Base-by-base conservation (phyloP, 1,140 invertebrate species). In the Vanessa atalanta region DNA sequence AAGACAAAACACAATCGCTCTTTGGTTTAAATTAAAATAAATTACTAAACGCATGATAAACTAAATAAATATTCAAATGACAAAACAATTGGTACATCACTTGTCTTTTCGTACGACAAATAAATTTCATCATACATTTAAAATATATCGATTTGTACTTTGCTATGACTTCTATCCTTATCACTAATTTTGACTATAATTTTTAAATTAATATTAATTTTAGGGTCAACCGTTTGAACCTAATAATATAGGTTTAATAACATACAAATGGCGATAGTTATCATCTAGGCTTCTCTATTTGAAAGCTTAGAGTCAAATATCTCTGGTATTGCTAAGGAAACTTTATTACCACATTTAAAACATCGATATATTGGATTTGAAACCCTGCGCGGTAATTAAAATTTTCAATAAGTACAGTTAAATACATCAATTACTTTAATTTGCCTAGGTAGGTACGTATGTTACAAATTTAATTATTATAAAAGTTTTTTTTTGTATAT, bases 101-200 rank as follows among this genome's bases (percentile, higher is more conserved):
- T 47, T 81, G 82, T 86, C 83, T 88, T 88, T 86, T 81, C n/a
- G 53, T 80, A 66, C 55, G 78, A 80, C 76, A 83, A 83, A 79
- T 76, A 79, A 82, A 74, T 78, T 65, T 75, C 66, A 57, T 69
- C 16, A 67, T 65, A 74, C 69, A 83, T 74, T 80, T 69, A 72
- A 75, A 65, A 73, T 82, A 72, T 81, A 78, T 67, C 47, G 75
- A 76, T 90, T 90, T 90, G 88, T 90, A 90, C 88, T 90, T 79
- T 89, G 82, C 87, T 90, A 90, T 87, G 83, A 82, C 60, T 31
- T 75, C 84, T 87, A 87, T 47, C 14, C 68, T 75, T 71, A 75
- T 65, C 61, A 79, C 81, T 87, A 86, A 79, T 78, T 79, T 79
- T 75, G 43, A 82, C 66, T 84, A 78, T 75, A 76, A 72, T 72